A percentile compares a stretch with the other conserved stretches of the same genome.
Conservation (phyloP, 2,113 vertebrate species). For the Nycticebus coucang region DNA sequence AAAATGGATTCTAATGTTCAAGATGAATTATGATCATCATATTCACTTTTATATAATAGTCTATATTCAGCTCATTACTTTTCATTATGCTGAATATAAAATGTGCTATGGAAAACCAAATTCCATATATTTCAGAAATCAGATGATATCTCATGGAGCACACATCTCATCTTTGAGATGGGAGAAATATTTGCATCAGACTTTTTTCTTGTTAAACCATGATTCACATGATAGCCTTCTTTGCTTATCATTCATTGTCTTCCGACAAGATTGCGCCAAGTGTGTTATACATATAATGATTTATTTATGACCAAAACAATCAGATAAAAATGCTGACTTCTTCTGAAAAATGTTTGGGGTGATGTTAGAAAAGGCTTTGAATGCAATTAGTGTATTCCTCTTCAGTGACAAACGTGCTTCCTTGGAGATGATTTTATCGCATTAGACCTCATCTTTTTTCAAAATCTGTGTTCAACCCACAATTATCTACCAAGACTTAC, state of each 20-base stretch:
- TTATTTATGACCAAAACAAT: not conserved
- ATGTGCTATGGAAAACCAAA: conserved; percentile 47
- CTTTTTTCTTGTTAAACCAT: not conserved
- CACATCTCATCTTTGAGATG: not conserved
- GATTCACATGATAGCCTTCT: not conserved
- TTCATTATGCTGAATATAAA: conserved; percentile 60
- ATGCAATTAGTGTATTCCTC: not conserved
- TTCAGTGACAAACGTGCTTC: not conserved
- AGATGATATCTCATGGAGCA: conserved; percentile 49
- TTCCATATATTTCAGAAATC: conserved; percentile 57
- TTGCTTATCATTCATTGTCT: conserved; percentile 10
- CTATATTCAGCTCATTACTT: conserved; percentile 69
- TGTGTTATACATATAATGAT: not conserved
- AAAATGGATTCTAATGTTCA: conserved; percentile 52
- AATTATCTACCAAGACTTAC: not conserved
- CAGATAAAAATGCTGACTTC: not conserved
- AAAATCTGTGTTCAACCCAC: not conserved
- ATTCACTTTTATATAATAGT: conserved; percentile 49
- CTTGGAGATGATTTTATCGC: not conserved
- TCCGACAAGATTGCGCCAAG: not conserved
- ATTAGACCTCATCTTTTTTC: not conserved
- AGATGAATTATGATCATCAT: conserved; percentile 54
- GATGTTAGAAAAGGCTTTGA: not conserved
- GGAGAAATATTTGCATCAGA: conserved; percentile 8
- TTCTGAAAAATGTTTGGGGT: not conserved